Percentiles rank a stretch among this genome's conserved stretches.
Conservation (phyloP, 2,797 vertebrate species). For the Falco biarmicus region DNA sequence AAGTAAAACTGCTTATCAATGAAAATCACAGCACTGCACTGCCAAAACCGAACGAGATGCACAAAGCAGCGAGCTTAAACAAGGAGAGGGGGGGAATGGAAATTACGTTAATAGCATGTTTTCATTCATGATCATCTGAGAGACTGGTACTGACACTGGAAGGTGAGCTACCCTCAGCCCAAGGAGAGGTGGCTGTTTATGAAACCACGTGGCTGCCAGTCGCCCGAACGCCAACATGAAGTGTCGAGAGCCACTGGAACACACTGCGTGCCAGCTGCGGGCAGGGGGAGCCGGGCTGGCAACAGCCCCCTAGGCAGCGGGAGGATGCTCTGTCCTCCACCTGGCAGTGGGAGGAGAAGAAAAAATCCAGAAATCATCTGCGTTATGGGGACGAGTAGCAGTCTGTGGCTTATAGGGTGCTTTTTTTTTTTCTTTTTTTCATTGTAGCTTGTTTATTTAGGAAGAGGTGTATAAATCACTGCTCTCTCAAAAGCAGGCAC, state of each 20-base stretch:
- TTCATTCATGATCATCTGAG: not conserved
- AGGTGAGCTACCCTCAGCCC: not conserved
- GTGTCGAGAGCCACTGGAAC: not conserved
- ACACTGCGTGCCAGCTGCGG: not conserved
- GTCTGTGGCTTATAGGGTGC: fast-evolving
- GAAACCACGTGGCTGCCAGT: conserved; percentile 47
- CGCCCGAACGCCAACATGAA: not conserved
- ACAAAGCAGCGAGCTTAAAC: not conserved
- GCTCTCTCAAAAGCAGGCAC: not conserved
- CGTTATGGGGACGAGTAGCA: not conserved
- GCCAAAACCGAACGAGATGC: not conserved
- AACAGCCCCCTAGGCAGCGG: not conserved
- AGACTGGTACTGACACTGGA: not conserved
- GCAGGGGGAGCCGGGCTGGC: not conserved
- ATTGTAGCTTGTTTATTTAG: not conserved
- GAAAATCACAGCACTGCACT: not conserved
- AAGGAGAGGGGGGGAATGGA: not conserved
- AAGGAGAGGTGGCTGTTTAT: not conserved
- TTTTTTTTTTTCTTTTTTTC: not conserved
- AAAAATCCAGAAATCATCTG: not conserved
- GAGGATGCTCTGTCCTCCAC: not conserved
- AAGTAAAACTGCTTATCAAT: not conserved
- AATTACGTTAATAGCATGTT: not conserved
- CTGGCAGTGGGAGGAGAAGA: not conserved
- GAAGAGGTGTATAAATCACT: not conserved